Evolutionary conservation across 2,888 invertebrate species (phyloP), one percentile per base, ranked within the genome.

Genomic region (Beris chalybata): DNA sequence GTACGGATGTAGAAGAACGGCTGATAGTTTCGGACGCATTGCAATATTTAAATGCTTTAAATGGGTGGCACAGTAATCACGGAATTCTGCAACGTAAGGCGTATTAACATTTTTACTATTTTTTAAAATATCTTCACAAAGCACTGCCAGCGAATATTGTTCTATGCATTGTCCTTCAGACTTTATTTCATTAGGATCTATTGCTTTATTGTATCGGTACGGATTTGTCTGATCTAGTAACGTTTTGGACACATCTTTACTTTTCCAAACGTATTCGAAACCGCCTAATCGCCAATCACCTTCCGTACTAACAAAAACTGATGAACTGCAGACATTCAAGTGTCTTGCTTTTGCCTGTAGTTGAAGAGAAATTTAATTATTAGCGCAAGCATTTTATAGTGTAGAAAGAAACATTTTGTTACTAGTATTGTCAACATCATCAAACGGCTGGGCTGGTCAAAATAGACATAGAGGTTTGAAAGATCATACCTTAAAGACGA

Each of bases 221-320:
- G 83, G 83, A 75, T 86, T 85, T 12, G 88, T 86, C 79, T 89
- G 87, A 74, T 86, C 86, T 53, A 92, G 81, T 74, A 89, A 87
- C 48, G 85, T 83, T 61, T 83, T 77, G 55, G 85, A 88, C 13
- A 91, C 78, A 70, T 92, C 90, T 66, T 82, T 82, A 72, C 87
- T 87, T 71, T 86, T 84, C 79, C 88, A 90, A 11, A 92, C 83
- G 77, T 89, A 91, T 77, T 95, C 94, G 75, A 95, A 83, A 4
- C 93, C 93, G 11, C 92, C 93, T 38, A 95, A 83, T 76, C 92
- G 92, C 95, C 95, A 95, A 67, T 86, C 87, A 0, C 94, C 93
- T 81, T 93, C 92, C 13, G 86, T 85, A 31, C 90, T 88, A 6
- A 95, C 88, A 81, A 92, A 95, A 69, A 95, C 85, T 4, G 93